phyloP scores from a whole-genome alignment of 2,888 invertebrate genomes.

The Protophormia terraenovae region DNA sequence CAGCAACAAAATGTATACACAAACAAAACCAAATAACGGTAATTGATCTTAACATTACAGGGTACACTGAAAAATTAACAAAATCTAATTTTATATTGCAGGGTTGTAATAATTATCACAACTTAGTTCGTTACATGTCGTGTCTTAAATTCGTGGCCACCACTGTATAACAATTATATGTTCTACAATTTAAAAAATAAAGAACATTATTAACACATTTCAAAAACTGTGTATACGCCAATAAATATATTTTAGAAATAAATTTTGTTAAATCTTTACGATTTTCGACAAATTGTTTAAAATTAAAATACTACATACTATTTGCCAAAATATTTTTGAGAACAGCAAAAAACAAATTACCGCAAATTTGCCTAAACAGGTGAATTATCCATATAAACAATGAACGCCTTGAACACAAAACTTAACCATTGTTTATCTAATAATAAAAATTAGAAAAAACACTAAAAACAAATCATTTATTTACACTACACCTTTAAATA shows the following conservation, averaged over 20 bases:
- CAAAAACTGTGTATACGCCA: too few species aligned
- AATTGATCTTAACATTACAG: too few species aligned
- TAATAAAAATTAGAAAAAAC: not conserved
- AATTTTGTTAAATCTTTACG: not conserved
- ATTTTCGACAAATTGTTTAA: not conserved
- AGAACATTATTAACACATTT: not conserved
- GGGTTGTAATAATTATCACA: too few species aligned
- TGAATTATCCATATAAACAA: constrained; percentile 12
- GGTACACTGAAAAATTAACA: too few species aligned
- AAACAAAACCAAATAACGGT: too few species aligned
- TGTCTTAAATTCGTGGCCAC: too few species aligned
- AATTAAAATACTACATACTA: not conserved
- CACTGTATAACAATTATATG: too few species aligned
- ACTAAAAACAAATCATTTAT: not conserved
- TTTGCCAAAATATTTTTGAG: not conserved
- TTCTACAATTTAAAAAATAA: not conserved
- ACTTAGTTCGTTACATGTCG: too few species aligned
- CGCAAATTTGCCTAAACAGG: constrained; percentile 5
- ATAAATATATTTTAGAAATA: not conserved
- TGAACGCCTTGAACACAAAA: not conserved
- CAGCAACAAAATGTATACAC: too few species aligned
- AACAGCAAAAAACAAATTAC: not conserved
- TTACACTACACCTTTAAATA: not conserved
- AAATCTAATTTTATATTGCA: too few species aligned
- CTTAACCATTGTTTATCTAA: not conserved